These are phyloP conservation scores for Oxycera nigricornis DNA, from an alignment of 2,888 invertebrate species.

Conservation along the genomic window DNA sequence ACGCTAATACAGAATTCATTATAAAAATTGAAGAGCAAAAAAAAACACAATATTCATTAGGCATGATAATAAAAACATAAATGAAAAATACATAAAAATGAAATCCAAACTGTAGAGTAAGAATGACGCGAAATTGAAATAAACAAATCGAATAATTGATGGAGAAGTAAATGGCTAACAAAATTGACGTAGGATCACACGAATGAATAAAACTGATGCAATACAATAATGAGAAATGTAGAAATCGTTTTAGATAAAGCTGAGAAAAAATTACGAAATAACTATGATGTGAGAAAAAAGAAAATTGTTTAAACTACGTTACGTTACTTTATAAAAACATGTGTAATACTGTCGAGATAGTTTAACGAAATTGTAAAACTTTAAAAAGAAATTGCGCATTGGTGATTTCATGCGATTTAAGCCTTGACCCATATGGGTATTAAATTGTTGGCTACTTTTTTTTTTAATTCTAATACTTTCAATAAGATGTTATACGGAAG, in stretches of 20 bases:
- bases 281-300: background rate
- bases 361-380: background rate
- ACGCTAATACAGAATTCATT: background rate
- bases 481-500: background rate
- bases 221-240: background rate
- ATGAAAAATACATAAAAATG: background rate
- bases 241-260: background rate
- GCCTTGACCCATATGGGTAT: background rate
- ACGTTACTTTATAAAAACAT: background rate
- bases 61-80: background rate
- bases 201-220: constrained; percentile 4
- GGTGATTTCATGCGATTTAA: background rate
- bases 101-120: background rate
- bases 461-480: background rate
- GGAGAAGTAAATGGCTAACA: background rate
- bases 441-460: constrained; percentile 14
- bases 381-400: background rate
- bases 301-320: background rate
- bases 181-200: no score
- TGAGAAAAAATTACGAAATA: background rate
- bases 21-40: constrained; percentile 12
- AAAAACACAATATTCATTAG: constrained; percentile 23
- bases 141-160: background rate
- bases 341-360: background rate
- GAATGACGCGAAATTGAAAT: background rate